Conservation (phyloP, 2,113 vertebrate species). For the Semicossyphus pulcher region DNA sequence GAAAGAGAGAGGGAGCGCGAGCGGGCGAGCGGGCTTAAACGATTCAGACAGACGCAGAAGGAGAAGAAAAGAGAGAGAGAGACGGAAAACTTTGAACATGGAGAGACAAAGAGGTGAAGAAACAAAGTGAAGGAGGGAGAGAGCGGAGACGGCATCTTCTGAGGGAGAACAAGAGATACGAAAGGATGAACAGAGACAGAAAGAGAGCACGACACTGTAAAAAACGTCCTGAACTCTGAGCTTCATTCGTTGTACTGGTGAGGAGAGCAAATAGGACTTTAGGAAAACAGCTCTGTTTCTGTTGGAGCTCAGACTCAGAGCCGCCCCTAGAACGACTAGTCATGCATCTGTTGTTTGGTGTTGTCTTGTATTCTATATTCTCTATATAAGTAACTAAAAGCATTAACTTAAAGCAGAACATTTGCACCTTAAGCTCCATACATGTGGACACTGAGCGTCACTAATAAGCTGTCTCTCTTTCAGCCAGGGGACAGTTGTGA, state of each 20-base stretch:
- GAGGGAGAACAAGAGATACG: not conserved
- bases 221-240: not conserved
- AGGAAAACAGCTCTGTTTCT: too few species aligned
- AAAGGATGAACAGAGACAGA: conserved; percentile 40
- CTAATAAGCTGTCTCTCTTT: too few species aligned
- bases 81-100: not conserved
- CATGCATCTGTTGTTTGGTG: too few species aligned
- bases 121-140: conserved; percentile 8
- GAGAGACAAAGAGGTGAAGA: conserved; percentile 14
- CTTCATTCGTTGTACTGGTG: not conserved
- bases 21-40: conserved; percentile 12
- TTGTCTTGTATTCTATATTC: too few species aligned
- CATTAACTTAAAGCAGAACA: too few species aligned
- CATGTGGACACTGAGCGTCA: too few species aligned
- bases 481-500: too few species aligned
- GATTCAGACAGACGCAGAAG: not conserved
- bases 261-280: not conserved
- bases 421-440: too few species aligned
- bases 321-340: too few species aligned
- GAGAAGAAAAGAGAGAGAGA: not conserved
- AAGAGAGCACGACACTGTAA: conserved; percentile 20
- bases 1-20: not conserved
- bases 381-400: too few species aligned
- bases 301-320: too few species aligned
- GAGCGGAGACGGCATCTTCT: conserved; percentile 15